phyloP scores from a whole-genome alignment of 2,888 invertebrate species.

The Aradus depressus region DNA sequence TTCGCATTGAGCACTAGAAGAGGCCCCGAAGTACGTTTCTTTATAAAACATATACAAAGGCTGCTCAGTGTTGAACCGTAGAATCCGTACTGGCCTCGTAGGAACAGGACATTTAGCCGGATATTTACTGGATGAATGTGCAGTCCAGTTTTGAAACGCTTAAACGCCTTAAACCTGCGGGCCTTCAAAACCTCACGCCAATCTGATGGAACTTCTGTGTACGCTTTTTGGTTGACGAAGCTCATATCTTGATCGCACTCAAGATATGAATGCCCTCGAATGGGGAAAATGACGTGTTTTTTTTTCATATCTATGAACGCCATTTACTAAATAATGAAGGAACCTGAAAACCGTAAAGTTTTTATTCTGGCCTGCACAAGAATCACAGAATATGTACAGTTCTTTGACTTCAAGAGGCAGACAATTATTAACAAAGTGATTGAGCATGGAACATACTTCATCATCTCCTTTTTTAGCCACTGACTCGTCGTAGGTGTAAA shows the following conservation, averaged over 20 bases:
- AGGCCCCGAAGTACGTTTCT: too few relatives aligned
- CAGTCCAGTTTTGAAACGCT: slow-evolving; percentile 3
- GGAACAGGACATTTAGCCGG: neutral
- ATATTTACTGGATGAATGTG: neutral
- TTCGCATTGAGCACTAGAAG: too few relatives aligned
- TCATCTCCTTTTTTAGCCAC: slow-evolving; percentile 5
- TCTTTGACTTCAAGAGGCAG: slow-evolving; percentile 10
- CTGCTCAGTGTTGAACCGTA: too few relatives aligned
- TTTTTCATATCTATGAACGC: slow-evolving; percentile 11
- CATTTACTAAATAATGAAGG: slow-evolving; percentile 23
- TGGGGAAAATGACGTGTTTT: too few relatives aligned
- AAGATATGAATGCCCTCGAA: slow-evolving; percentile 27
- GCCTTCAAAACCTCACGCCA: slow-evolving; percentile 29
- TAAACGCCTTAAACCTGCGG: slow-evolving; percentile 26
- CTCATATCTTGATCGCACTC: slow-evolving; percentile 30
- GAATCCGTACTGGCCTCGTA: slow-evolving; percentile 9
- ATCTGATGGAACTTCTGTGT: slow-evolving; percentile 28
- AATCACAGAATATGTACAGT: slow-evolving; percentile 26
- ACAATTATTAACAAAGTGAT: neutral
- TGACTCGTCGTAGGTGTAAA: too few relatives aligned
- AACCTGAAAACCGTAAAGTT: slow-evolving; percentile 25
- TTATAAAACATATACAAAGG: too few relatives aligned
- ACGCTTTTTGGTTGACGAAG: slow-evolving; percentile 26
- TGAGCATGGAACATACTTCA: slow-evolving; percentile 9
- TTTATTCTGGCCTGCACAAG: slow-evolving; percentile 28